A percentile compares a stretch with the other conserved stretches of the same genome.
Evolutionary conservation across 2,113 vertebrate species (phyloP).

Genomic region (Anarrhichthys ocellatus): DNA sequence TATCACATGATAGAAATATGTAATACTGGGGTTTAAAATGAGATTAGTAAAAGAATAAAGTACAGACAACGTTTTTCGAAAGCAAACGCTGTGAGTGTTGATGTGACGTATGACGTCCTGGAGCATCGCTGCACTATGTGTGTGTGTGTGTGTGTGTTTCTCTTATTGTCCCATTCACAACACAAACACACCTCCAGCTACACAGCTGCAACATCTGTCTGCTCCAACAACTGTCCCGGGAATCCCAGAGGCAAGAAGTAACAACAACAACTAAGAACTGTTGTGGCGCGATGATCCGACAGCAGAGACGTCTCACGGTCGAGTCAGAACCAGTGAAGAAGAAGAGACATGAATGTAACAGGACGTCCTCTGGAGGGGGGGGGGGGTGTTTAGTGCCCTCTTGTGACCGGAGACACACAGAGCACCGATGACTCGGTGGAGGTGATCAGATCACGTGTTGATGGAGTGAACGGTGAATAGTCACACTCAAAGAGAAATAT

Average conservation of each 20-base stretch:
- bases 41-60: too few relatives aligned
- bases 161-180: background rate
- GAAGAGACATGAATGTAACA: conserved; percentile 12
- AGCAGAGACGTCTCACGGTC: conserved; percentile 14
- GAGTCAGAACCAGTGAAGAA: conserved; percentile 38
- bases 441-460: background rate
- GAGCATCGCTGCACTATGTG: background rate
- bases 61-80: too few relatives aligned
- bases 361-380: background rate
- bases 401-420: conserved; percentile 52
- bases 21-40: too few relatives aligned
- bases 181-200: conserved; percentile 41
- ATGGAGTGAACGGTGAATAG: too few relatives aligned
- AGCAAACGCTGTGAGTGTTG: background rate
- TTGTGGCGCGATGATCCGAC: conserved; percentile 24
- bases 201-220: conserved; percentile 63
- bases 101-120: background rate
- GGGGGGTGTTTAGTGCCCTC: conserved; percentile 51
- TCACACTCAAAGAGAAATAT: too few relatives aligned
- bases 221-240: conserved; percentile 40
- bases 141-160: background rate
- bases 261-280: background rate
- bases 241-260: conserved; percentile 9
- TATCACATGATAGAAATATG: too few relatives aligned
- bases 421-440: background rate